Conservation (phyloP, 1,140 invertebrate genomes). For the Habropoda laboriosa region DNA sequence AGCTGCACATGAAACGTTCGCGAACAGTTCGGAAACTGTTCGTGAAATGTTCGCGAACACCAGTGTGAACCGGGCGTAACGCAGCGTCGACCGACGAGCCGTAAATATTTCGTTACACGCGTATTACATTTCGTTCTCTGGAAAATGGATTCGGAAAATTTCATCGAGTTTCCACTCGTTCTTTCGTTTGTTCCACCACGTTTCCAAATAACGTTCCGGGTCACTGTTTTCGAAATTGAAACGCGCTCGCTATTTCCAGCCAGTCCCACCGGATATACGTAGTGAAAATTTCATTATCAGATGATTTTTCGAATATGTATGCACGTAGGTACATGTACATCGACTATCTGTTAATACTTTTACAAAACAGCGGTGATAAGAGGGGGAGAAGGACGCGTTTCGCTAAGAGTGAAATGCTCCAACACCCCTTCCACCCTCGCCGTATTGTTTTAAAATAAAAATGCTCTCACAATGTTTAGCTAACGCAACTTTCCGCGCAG, state of each 20-base stretch:
- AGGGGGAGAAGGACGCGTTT: not conserved
- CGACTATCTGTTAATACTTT: not conserved
- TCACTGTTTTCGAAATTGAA: not conserved
- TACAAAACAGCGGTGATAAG: not conserved
- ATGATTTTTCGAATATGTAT: no score
- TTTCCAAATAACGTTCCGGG: not conserved
- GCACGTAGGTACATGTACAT: no score
- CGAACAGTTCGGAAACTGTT: no score
- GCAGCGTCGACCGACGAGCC: no score
- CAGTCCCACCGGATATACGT: no score
- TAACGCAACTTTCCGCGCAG: not conserved
- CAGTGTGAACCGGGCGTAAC: no score
- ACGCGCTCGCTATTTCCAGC: not conserved
- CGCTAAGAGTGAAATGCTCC: not conserved
- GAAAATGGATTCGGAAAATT: not conserved
- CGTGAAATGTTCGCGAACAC: no score
- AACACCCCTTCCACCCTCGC: no score
- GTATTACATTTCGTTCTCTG: not conserved
- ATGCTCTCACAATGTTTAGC: not conserved
- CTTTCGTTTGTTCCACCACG: no score
- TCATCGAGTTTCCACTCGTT: not conserved
- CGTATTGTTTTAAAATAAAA: slow-evolving; percentile 2
- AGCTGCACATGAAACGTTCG: no score
- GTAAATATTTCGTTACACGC: slow-evolving; percentile 13
- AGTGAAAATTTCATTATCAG: no score